These are phyloP conservation scores for Ptychobarbus kaznakovi DNA, from an alignment of 2,797 vertebrate species.

Conservation along the genomic window DNA sequence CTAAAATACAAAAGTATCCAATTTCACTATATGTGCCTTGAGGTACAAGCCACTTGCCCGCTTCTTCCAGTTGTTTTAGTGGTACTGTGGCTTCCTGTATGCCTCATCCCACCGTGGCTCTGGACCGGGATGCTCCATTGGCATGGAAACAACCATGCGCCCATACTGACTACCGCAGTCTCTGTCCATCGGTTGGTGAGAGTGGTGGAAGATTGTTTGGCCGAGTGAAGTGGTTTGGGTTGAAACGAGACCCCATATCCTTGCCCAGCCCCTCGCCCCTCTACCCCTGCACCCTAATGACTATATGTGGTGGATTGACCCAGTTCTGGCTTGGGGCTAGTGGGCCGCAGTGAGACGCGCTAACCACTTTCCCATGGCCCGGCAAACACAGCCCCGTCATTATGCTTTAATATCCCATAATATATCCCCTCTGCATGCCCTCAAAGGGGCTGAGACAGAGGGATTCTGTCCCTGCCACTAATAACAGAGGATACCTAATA, in stretches of 20 bases:
- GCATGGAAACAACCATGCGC: conserved; percentile 62
- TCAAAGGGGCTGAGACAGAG: conserved; percentile 68
- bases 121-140: conserved; percentile 61
- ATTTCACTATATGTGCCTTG: neutral
- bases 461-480: conserved; percentile 75
- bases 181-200: conserved; percentile 62
- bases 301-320: conserved; percentile 78
- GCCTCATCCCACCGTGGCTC: conserved; percentile 60
- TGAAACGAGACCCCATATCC: conserved; percentile 66
- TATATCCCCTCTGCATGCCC: conserved; percentile 68
- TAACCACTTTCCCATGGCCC: conserved; percentile 81
- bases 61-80: conserved; percentile 43
- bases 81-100: conserved; percentile 63
- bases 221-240: conserved; percentile 66
- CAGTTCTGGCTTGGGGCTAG: conserved; percentile 71
- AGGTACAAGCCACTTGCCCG: conserved; percentile 15
- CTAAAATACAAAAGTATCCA: neutral
- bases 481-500: conserved; percentile 80
- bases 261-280: conserved; percentile 49
- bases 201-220: conserved; percentile 41
- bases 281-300: conserved; percentile 71
- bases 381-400: conserved; percentile 76
- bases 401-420: conserved; percentile 84
- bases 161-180: conserved; percentile 47
- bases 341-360: conserved; percentile 73